Evolutionary conservation across 2,797 vertebrate genomes (phyloP), one percentile per base, ranked within the genome.

Genomic region (Taenioides sp.): DNA sequence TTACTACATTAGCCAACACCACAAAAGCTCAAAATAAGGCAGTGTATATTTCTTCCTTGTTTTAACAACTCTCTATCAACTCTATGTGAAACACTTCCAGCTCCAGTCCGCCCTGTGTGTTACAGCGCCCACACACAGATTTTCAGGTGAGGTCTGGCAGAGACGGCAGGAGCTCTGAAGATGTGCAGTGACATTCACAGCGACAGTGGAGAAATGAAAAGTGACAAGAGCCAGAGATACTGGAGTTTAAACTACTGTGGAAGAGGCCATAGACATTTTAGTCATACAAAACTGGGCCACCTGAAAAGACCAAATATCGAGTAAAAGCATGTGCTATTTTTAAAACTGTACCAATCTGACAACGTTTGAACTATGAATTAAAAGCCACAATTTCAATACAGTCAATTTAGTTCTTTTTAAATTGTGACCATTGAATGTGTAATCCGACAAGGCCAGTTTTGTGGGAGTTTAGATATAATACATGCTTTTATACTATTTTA

Each of bases 91-190:
- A 27, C 18, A 65, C 16, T 28, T 50, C 22, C 22, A n/a, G 7
- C 22, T 47, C 27, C 23, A 28, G 12, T 1, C 64, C 10, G 2
- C 16, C 23, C 40, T 50, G 25, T 52, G 47, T 65, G 63, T 66
- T 49, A 27, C 47, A 16, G 25, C 43, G 7, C 47, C 47, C 47
- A 28, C 64, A 12, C 7, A 4, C 25, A 14, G 47, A 28, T 52
- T 66, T 27, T 65, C 64, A 47, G 63, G 11, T 65, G 40, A 66
- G 64, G 47, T 50, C 43, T 65, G 64, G 43, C 17, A 14, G 63
- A 65, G 64, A 50, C 11, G 64, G 47, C 64, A 20, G 47, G 47
- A 20, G 40, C 20, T 40, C 37, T 65, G 63, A 66, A 52, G 47
- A 52, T 52, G 64, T 52, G 16, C 47, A 28, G 1, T 66, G 64